phyloP scores from a whole-genome alignment of 2,113 vertebrate species.

The Puffinus mauretanicus region DNA sequence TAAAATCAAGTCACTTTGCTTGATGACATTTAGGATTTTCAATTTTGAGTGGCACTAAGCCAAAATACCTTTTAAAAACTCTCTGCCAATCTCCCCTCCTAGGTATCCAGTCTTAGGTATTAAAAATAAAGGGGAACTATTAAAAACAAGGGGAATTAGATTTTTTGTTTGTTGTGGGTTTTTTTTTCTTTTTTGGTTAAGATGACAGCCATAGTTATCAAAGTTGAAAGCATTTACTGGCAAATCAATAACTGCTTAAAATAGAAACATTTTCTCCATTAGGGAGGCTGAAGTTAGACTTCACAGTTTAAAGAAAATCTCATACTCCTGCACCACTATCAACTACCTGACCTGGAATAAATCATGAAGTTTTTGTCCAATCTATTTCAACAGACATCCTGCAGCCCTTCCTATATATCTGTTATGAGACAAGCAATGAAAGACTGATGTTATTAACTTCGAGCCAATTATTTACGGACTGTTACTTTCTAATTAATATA shows the following conservation, averaged over 20 bases:
- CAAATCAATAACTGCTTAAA: neutral
- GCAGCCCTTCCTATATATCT: neutral
- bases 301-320: neutral
- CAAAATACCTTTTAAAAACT: neutral
- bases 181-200: neutral
- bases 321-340: neutral
- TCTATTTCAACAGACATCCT: neutral
- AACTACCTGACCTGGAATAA: neutral
- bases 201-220: neutral
- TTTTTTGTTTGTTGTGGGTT: neutral
- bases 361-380: accelerated
- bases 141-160: neutral
- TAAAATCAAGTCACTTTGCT: neutral
- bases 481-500: neutral
- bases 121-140: neutral
- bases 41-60: neutral
- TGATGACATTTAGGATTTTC: neutral
- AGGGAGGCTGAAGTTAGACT: neutral
- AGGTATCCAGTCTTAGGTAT: neutral
- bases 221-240: neutral
- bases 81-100: neutral
- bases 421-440: neutral
- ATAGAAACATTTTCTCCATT: neutral
- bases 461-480: neutral
- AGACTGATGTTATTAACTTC: neutral